Percentiles rank a stretch among this genome's conserved stretches.
These are phyloP conservation scores for Zaprionus obscuricornis DNA, from an alignment of 2,888 invertebrate genomes.

Conservation along the genomic window DNA sequence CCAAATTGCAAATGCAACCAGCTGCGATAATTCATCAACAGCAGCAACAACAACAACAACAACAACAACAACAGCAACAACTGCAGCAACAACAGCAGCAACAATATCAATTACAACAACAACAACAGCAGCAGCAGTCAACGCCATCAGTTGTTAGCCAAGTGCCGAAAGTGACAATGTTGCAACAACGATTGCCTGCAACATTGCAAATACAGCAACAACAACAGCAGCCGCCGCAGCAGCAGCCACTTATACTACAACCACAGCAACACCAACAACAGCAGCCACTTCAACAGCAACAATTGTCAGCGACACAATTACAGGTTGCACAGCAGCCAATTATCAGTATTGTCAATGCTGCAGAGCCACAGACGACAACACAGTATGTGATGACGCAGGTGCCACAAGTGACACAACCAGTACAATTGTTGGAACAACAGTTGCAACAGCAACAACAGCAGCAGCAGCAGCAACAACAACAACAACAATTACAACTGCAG, in stretches of 20 bases:
- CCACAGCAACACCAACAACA: slow-evolving; percentile 20
- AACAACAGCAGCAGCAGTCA: slow-evolving; percentile 31
- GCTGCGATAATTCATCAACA: slow-evolving; percentile 7
- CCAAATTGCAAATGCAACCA: slow-evolving; percentile 33
- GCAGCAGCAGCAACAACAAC: slow-evolving; percentile 36
- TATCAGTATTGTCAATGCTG: slow-evolving; percentile 45
- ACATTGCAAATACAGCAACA: slow-evolving; percentile 22
- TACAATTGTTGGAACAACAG: slow-evolving; percentile 45
- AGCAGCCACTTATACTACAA: slow-evolving; percentile 22
- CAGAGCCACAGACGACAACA: slow-evolving; percentile 22
- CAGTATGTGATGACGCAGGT: slow-evolving; percentile 51
- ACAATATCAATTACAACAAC: slow-evolving; percentile 19
- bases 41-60: slow-evolving; percentile 28
- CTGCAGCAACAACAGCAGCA: slow-evolving; percentile 29
- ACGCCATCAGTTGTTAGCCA: slow-evolving; percentile 18
- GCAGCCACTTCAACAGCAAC: slow-evolving; percentile 31
- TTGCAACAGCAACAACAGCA: slow-evolving; percentile 28
- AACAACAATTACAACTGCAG: slow-evolving; percentile 36
- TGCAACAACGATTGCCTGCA: slow-evolving; percentile 43
- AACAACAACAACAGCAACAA: slow-evolving; percentile 15
- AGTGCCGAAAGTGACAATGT: slow-evolving; percentile 44
- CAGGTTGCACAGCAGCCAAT: slow-evolving; percentile 48
- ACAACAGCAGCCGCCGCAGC: slow-evolving; percentile 22
- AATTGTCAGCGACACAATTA: slow-evolving; percentile 18
- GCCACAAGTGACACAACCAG: slow-evolving; percentile 26